These are phyloP conservation scores for Augochlora pura DNA, from an alignment of 1,140 invertebrate genomes.

Conservation along the genomic window DNA sequence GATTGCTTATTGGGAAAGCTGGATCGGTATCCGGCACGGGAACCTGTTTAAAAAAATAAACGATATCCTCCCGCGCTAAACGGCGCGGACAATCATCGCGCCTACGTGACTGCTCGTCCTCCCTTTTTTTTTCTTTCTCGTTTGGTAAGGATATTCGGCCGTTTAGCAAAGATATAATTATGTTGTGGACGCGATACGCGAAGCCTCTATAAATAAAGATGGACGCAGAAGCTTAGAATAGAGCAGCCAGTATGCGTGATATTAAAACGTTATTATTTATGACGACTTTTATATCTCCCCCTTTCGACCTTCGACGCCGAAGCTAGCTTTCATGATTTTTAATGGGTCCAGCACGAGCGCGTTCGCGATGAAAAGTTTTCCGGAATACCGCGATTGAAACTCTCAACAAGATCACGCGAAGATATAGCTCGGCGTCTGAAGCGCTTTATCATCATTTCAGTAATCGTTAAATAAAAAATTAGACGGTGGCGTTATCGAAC, in stretches of 20 bases:
- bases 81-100: neutral
- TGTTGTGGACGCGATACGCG: constrained; percentile 5
- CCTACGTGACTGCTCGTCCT: no score
- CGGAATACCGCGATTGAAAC: no score
- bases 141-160: neutral
- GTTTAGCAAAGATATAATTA: constrained; percentile 20
- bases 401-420: no score
- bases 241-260: neutral
- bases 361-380: neutral
- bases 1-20: neutral
- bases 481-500: no score
- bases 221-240: constrained; percentile 36
- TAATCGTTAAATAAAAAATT: no score
- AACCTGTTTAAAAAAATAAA: neutral
- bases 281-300: neutral
- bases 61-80: no score
- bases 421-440: no score
- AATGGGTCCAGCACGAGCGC: neutral
- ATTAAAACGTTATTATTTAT: constrained; percentile 24
- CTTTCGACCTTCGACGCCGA: neutral
- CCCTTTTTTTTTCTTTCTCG: no score
- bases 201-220: constrained; percentile 42
- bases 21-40: neutral
- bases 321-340: neutral
- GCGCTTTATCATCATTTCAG: no score